A percentile compares a stretch with the other conserved stretches of the same genome.
These are phyloP conservation scores for Holothuria scabra DNA, from an alignment of 53 echinoderm and acorn worm genomes.

Conservation along the genomic window DNA sequence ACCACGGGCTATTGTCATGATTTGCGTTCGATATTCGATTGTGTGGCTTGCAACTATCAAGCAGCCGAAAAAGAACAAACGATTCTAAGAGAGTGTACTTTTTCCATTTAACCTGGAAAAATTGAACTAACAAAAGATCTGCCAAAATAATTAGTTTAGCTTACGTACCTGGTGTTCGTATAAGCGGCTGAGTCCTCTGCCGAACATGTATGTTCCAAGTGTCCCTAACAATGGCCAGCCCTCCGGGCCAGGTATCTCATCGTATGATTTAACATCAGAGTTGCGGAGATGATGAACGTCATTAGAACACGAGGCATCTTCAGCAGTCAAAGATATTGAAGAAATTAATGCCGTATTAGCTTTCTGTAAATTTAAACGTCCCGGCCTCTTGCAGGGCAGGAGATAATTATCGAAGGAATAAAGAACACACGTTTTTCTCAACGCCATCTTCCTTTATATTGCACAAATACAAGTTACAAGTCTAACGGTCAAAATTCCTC, in stretches of 20 bases:
- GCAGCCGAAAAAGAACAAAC: too few relatives aligned
- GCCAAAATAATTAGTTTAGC: not conserved
- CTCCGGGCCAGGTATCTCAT: slow-evolving; percentile 90
- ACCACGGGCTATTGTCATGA: too few relatives aligned
- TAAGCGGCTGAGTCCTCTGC: slow-evolving; percentile 83
- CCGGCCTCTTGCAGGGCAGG: not conserved
- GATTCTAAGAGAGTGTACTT: not conserved
- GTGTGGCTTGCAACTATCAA: too few relatives aligned
- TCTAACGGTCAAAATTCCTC: too few relatives aligned
- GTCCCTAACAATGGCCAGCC: slow-evolving; percentile 92
- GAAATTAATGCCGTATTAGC: not conserved
- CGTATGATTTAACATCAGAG: slow-evolving; percentile 58
- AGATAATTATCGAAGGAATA: not conserved
- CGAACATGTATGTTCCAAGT: slow-evolving; percentile 77
- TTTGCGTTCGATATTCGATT: too few relatives aligned
- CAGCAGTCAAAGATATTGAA: not conserved
- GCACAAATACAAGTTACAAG: not conserved
- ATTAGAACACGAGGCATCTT: not conserved
- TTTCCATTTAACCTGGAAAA: not conserved
- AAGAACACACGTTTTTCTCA: slow-evolving; percentile 2
- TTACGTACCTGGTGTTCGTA: slow-evolving; percentile 93
- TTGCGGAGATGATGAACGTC: not conserved
- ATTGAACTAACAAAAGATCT: not conserved
- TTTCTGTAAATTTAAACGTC: slow-evolving; percentile 24
- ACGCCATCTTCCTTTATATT: not conserved